A percentile compares a stretch with the other conserved stretches of the same genome.
Conservation (phyloP, 2,888 invertebrate species). For the Coecobrya sp. region DNA sequence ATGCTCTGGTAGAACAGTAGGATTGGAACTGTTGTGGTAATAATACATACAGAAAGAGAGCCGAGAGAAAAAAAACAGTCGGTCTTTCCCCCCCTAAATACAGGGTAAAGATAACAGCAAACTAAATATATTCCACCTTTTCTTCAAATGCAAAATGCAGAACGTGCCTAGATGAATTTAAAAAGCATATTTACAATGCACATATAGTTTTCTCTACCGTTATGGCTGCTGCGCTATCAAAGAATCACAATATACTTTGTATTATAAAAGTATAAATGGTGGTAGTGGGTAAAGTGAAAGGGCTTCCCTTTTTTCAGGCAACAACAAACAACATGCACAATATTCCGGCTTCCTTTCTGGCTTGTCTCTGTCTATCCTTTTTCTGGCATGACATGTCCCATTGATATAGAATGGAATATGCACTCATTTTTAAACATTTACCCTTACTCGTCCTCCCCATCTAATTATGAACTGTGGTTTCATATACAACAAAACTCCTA, state of each 20-base stretch:
- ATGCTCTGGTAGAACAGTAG: background rate
- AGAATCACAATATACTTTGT: conserved; percentile 22
- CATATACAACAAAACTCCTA: conserved; percentile 73
- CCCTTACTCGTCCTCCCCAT: conserved; percentile 9
- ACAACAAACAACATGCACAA: conserved; percentile 29
- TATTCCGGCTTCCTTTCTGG: conserved; percentile 42
- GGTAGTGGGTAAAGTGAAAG: conserved; percentile 54
- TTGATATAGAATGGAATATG: conserved; percentile 51
- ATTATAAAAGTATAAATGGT: conserved; percentile 15
- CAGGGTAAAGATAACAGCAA: conserved; percentile 69
- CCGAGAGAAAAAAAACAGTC: conserved; percentile 36
- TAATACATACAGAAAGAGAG: background rate
- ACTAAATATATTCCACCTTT: conserved; percentile 63
- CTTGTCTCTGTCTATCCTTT: conserved; percentile 23
- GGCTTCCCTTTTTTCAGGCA: conserved; percentile 67
- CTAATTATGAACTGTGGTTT: conserved; percentile 44
- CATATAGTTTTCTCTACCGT: conserved; percentile 47
- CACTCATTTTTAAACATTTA: conserved; percentile 51
- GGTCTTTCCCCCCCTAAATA: conserved; percentile 71
- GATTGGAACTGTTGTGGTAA: background rate
- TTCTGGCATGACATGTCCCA: conserved; percentile 43
- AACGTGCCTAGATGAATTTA: conserved; percentile 44
- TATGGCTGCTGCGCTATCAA: conserved; percentile 29
- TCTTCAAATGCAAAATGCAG: conserved; percentile 51
- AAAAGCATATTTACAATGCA: conserved; percentile 14